phyloP scores from a whole-genome alignment of 2,113 vertebrate species.

The Trogon surrucura region DNA sequence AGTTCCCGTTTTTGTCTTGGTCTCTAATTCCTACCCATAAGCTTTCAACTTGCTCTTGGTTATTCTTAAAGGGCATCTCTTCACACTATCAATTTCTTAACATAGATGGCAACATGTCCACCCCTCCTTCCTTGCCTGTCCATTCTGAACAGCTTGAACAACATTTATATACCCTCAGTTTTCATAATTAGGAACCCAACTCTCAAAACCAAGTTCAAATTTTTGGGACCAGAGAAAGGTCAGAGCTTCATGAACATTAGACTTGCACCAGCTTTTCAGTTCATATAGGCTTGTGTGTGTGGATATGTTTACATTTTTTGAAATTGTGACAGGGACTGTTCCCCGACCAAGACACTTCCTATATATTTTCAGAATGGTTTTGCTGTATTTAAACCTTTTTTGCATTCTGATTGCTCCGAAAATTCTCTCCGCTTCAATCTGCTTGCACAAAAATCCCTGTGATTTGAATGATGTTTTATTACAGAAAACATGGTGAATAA shows the following conservation, averaged over 20 bases:
- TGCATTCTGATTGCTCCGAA: neutral
- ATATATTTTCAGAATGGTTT: neutral
- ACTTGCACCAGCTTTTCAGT: neutral
- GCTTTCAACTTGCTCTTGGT: too few relatives aligned
- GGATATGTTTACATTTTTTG: neutral
- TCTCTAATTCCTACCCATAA: too few relatives aligned
- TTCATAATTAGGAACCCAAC: neutral
- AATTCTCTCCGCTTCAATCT: neutral
- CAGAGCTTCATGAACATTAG: neutral
- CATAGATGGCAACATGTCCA: too few relatives aligned
- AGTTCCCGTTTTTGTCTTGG: too few relatives aligned
- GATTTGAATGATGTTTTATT: neutral
- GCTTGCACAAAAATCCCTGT: neutral
- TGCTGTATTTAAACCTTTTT: neutral
- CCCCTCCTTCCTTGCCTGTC: too few relatives aligned
- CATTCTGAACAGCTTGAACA: neutral
- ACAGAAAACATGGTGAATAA: neutral
- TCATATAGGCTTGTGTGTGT: neutral
- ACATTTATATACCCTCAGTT: neutral
- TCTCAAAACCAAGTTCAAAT: neutral
- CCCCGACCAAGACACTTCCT: neutral
- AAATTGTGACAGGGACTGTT: neutral
- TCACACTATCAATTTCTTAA: too few relatives aligned
- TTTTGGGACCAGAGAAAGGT: neutral
- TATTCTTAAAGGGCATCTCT: too few relatives aligned